phyloP scores from a whole-genome alignment of 2,888 invertebrate species.

The Eucriotettix oculatus region DNA sequence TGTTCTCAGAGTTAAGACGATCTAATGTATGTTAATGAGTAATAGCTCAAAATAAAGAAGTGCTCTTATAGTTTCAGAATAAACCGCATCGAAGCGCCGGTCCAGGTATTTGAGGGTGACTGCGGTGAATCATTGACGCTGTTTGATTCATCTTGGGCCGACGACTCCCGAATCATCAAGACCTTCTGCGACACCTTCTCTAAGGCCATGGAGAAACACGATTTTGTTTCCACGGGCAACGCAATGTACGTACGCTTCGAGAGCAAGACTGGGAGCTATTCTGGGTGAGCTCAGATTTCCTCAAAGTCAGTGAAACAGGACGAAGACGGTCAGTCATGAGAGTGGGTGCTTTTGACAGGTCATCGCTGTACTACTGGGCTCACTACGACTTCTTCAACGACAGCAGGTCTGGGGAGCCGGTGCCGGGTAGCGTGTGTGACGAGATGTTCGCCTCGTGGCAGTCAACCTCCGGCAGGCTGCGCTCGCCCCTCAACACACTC shows the following conservation, averaged over 20 bases:
- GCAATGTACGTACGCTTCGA: constrained; percentile 77
- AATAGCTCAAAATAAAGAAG: too few relatives aligned
- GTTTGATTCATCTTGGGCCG: constrained; percentile 75
- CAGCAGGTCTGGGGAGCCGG: constrained; percentile 68
- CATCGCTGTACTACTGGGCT: constrained; percentile 84
- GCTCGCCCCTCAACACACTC: constrained; percentile 73
- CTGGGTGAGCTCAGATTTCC: constrained; percentile 38
- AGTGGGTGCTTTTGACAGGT: constrained; percentile 28
- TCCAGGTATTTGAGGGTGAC: constrained; percentile 69
- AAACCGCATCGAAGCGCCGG: constrained; percentile 76
- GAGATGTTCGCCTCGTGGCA: constrained; percentile 79
- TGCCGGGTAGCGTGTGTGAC: constrained; percentile 67
- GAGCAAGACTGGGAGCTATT: constrained; percentile 82
- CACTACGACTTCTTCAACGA: constrained; percentile 90
- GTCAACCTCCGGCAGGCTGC: constrained; percentile 51
- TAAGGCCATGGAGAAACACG: constrained; percentile 82
- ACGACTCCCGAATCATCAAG: constrained; percentile 79
- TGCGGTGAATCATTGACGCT: constrained; percentile 81
- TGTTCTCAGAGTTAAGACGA: too few relatives aligned
- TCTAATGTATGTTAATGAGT: too few relatives aligned
- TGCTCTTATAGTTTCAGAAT: constrained; percentile 54
- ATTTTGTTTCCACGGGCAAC: constrained; percentile 77
- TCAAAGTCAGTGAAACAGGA: too few relatives aligned
- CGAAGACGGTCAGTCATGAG: too few relatives aligned
- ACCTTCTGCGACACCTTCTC: constrained; percentile 91